Conservation (phyloP, 2,888 invertebrate genomes). For the Dryocosmus kuriphilus region DNA sequence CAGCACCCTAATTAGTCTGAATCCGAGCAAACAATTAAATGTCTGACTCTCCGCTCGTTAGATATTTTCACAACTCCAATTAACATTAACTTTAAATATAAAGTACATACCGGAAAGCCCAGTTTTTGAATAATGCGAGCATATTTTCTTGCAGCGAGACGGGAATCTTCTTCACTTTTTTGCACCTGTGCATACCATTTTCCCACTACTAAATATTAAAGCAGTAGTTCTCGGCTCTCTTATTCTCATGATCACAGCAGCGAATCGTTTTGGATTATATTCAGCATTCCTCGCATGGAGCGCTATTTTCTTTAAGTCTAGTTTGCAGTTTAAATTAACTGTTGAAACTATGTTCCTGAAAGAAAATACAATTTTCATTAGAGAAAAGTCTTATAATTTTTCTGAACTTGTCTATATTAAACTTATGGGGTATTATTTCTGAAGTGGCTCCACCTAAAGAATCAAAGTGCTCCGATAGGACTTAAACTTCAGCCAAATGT, state of each 20-base stretch:
- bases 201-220: slow-evolving; percentile 90
- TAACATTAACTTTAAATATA: slow-evolving; percentile 31
- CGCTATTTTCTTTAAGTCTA: slow-evolving; percentile 98
- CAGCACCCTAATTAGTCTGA: too few species aligned
- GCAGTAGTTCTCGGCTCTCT: slow-evolving; percentile 93
- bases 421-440: too few species aligned
- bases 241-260: slow-evolving; percentile 97
- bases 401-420: background rate
- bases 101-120: slow-evolving; percentile 83
- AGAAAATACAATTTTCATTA: slow-evolving; percentile 58
- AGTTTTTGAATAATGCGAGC: slow-evolving; percentile 90
- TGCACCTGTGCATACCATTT: slow-evolving; percentile 93
- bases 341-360: slow-evolving; percentile 98
- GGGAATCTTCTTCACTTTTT: slow-evolving; percentile 89
- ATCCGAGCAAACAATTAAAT: too few species aligned
- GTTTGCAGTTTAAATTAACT: slow-evolving; percentile 95
- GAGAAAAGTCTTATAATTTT: background rate
- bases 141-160: slow-evolving; percentile 89
- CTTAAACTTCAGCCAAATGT: too few species aligned
- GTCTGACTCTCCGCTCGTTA: background rate
- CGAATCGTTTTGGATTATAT: slow-evolving; percentile 99
- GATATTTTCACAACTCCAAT: background rate
- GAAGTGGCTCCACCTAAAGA: too few species aligned
- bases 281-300: slow-evolving; percentile 98
- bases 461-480: too few species aligned